These are phyloP conservation scores for Hippocampus abdominalis DNA, from an alignment of 2,113 vertebrate genomes.

Conservation along the genomic window DNA sequence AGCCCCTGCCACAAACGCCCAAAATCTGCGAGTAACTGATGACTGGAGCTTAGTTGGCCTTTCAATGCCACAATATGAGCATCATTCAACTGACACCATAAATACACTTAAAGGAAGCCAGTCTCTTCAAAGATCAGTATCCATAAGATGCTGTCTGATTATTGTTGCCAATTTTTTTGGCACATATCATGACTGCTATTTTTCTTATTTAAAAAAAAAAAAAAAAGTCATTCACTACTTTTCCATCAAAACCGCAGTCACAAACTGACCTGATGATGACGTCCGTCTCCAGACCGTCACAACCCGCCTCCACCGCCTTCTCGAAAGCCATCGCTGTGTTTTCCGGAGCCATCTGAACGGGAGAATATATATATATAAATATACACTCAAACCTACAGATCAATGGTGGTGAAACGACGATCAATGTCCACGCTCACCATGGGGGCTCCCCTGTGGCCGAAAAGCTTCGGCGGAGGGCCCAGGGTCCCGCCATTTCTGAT, in stretches of 20 bases:
- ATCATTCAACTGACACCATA: too few relatives aligned
- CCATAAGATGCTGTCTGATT: too few relatives aligned
- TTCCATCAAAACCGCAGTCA: not conserved
- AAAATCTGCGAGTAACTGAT: not conserved
- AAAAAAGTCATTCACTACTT: too few relatives aligned
- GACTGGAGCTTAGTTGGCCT: too few relatives aligned
- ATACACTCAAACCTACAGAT: not conserved
- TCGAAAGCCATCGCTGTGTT: conserved; percentile 91
- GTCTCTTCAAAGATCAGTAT: too few relatives aligned
- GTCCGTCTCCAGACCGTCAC: conserved; percentile 83
- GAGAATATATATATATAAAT: not conserved
- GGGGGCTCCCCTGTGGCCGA: conserved; percentile 89
- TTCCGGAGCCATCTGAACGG: conserved; percentile 81
- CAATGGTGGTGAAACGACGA: not conserved
- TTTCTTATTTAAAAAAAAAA: too few relatives aligned
- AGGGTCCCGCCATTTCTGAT: conserved; percentile 79
- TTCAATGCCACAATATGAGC: too few relatives aligned
- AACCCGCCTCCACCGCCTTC: conserved; percentile 80
- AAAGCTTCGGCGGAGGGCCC: conserved; percentile 79
- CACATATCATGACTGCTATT: too few relatives aligned
- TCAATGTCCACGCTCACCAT: conserved; percentile 73
- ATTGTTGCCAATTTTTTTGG: too few relatives aligned
- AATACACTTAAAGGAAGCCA: too few relatives aligned
- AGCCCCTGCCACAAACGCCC: not conserved
- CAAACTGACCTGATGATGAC: conserved; percentile 80